Evolutionary conservation across 2,113 vertebrate genomes (phyloP).

Genomic region (Raja brachyura): DNA sequence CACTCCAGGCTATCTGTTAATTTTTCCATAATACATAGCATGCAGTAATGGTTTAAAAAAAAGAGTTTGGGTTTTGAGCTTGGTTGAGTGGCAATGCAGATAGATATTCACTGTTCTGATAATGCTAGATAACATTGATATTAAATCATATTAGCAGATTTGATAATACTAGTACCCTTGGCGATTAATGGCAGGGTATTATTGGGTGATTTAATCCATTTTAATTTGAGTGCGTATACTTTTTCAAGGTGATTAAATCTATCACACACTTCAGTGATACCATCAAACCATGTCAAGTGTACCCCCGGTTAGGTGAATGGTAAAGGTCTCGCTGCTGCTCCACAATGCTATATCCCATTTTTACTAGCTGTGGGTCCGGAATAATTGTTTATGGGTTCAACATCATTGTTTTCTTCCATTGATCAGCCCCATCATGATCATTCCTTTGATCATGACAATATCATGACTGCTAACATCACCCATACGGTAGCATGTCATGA

Average conservation of each 20-base stretch:
- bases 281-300: neutral
- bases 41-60: neutral
- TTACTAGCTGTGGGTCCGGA: neutral
- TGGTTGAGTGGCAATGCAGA: neutral
- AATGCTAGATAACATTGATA: neutral
- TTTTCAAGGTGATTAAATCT: neutral
- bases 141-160: neutral
- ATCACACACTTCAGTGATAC: neutral
- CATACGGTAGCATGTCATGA: neutral
- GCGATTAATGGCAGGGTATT: neutral
- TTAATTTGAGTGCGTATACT: neutral
- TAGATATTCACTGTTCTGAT: neutral
- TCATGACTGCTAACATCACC: neutral
- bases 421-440: neutral
- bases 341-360: neutral
- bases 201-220: neutral
- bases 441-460: neutral
- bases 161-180: neutral
- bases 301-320: neutral
- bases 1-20: slow-evolving; percentile 17
- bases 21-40: slow-evolving; percentile 15
- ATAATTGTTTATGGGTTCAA: neutral
- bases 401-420: neutral
- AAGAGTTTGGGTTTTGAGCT: neutral
- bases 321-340: neutral